Evolutionary conservation across 2,797 vertebrate genomes (phyloP).

Genomic region (Chloroceryle inda): DNA sequence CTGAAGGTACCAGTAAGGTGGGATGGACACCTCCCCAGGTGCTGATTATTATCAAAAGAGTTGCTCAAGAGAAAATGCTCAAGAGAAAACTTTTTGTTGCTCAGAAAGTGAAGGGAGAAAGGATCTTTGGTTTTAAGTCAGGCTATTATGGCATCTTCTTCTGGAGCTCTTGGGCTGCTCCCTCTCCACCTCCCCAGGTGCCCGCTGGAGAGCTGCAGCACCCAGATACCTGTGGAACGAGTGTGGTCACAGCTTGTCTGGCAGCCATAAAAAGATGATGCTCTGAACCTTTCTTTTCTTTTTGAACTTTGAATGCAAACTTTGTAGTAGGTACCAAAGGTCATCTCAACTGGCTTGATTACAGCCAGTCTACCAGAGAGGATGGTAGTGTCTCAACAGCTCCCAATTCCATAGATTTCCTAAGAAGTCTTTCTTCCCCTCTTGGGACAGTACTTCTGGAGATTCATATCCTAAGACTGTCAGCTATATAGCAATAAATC

Average conservation of each 20-base stretch:
- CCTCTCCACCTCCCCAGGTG: not conserved
- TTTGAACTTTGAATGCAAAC: not conserved
- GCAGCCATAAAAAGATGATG: not conserved
- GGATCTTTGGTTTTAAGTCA: not conserved
- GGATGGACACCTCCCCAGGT: not conserved
- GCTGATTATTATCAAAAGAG: not conserved
- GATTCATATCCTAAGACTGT: not conserved
- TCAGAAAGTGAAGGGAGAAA: not conserved
- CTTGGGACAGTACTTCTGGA: not conserved
- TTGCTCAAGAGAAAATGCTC: too few species aligned
- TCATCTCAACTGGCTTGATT: not conserved
- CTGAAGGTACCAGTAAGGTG: not conserved
- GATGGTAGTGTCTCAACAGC: not conserved
- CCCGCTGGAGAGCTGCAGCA: not conserved
- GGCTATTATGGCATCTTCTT: not conserved
- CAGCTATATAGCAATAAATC: not conserved
- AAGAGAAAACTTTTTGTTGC: not conserved
- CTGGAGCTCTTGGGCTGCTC: not conserved
- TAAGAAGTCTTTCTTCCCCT: not conserved
- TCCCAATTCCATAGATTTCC: not conserved
- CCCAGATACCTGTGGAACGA: fast-evolving
- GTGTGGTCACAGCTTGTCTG: not conserved
- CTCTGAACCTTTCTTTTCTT: not conserved
- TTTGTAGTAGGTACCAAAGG: not conserved
- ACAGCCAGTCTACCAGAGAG: not conserved